Conservation (phyloP, 2,113 vertebrate genomes). For the Dipodomys merriami region DNA sequence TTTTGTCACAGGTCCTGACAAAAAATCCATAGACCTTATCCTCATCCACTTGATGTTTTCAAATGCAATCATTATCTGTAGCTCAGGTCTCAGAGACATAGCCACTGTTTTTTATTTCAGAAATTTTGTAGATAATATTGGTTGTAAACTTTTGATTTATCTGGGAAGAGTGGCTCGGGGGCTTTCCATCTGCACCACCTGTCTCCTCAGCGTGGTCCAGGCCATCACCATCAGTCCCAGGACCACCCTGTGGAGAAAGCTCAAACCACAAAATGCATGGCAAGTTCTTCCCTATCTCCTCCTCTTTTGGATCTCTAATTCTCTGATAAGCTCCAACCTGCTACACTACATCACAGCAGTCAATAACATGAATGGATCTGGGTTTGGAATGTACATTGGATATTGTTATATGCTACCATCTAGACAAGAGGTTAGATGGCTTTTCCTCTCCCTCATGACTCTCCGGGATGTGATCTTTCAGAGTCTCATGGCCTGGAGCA, state of each 20-base stretch:
- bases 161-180: neutral
- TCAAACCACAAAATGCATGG: neutral
- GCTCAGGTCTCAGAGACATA: neutral
- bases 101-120: neutral
- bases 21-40: neutral
- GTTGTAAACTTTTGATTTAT: neutral
- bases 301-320: neutral
- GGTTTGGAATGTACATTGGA: rapidly evolving
- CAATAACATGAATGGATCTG: neutral
- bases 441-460: neutral
- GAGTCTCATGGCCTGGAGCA: neutral
- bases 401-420: neutral
- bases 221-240: neutral
- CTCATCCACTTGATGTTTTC: neutral
- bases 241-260: neutral
- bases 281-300: neutral
- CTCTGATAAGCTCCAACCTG: neutral
- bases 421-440: neutral
- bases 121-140: neutral
- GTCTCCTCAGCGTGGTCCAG: neutral
- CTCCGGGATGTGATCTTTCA: neutral
- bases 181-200: neutral
- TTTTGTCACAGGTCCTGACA: neutral
- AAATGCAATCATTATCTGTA: neutral
- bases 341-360: neutral